Evolutionary conservation across 2,888 invertebrate species (phyloP).

Genomic region (Andrena dorsata): DNA sequence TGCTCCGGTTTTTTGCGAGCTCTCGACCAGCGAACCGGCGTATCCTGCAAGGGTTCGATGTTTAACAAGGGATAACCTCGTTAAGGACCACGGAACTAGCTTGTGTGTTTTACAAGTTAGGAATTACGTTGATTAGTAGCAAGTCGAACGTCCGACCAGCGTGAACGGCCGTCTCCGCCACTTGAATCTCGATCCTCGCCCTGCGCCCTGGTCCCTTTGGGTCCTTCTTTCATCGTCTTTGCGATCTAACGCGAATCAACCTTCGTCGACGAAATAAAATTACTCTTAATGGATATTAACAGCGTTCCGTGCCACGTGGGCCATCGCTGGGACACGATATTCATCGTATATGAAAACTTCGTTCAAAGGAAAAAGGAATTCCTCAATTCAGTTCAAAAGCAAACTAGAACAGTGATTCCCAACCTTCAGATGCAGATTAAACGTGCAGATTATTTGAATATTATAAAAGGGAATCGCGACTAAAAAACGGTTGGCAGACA

Average conservation of each 20-base stretch:
- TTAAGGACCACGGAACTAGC: slow-evolving; percentile 80
- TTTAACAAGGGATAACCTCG: slow-evolving; percentile 84
- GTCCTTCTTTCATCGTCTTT: not conserved
- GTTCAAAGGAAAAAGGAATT: no score
- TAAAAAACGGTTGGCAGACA: no score
- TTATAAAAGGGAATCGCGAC: no score
- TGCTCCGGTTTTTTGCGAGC: slow-evolving; percentile 46
- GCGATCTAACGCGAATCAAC: not conserved
- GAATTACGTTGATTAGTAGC: slow-evolving; percentile 85
- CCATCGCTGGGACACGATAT: no score
- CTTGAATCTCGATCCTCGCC: slow-evolving; percentile 45
- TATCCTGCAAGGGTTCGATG: slow-evolving; percentile 81
- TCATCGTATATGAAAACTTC: no score
- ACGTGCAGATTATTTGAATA: no score
- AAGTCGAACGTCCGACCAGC: slow-evolving; percentile 73
- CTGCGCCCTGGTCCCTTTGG: slow-evolving; percentile 9
- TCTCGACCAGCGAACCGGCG: slow-evolving; percentile 23
- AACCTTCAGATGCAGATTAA: no score
- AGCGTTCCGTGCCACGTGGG: no score
- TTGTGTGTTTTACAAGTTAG: slow-evolving; percentile 85
- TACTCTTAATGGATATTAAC: no score
- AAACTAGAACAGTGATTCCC: no score
- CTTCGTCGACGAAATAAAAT: not conserved
- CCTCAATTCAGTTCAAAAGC: no score
- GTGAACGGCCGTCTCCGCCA: slow-evolving; percentile 46